These are phyloP conservation scores for Anser brachyrhynchus DNA, from an alignment of 2,113 vertebrate genomes.

Conservation along the genomic window DNA sequence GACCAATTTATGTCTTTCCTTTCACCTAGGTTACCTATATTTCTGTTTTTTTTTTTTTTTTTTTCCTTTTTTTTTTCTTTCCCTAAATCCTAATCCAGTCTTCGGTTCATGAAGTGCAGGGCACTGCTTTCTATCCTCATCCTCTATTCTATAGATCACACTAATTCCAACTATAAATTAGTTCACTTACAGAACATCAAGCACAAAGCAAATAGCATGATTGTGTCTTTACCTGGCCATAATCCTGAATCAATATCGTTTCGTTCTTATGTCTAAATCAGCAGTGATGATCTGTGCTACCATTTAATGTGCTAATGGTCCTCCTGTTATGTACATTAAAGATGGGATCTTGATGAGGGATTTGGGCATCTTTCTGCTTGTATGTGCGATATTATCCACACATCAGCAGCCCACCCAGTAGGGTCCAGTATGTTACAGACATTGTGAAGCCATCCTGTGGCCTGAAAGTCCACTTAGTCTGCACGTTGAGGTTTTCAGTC, in stretches of 20 bases:
- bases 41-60: background rate
- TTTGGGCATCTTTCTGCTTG: background rate
- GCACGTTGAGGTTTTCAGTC: background rate
- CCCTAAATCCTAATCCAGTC: background rate
- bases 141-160: background rate
- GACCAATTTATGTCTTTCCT: background rate
- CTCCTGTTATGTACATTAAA: background rate
- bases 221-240: constrained; percentile 8
- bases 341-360: background rate
- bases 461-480: background rate
- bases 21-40: background rate
- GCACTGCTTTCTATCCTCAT: background rate
- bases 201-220: constrained; percentile 36
- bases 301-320: background rate
- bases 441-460: background rate
- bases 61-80: background rate
- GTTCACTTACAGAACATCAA: constrained; percentile 40
- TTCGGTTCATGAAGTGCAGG: background rate
- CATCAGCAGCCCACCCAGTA: background rate
- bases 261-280: background rate
- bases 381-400: background rate
- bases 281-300: background rate
- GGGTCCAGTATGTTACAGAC: background rate
- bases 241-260: constrained; percentile 48
- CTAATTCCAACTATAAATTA: constrained; percentile 47